Evolutionary conservation across 2,797 vertebrate species (phyloP).

Genomic region (Hypotaenidia philippensis): DNA sequence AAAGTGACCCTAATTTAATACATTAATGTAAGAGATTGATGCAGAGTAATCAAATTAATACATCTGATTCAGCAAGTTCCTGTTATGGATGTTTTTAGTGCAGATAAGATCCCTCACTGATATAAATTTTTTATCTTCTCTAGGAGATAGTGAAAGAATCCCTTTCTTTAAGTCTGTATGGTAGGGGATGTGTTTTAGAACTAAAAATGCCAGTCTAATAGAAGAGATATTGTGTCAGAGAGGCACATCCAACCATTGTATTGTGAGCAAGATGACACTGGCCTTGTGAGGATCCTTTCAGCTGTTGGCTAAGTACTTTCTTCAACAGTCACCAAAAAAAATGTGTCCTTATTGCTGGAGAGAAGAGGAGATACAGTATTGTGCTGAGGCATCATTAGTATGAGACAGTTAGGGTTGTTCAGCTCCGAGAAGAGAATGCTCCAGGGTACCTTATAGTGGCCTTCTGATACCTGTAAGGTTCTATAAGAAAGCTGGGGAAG

Average conservation of each 20-base stretch:
- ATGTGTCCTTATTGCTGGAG: neutral
- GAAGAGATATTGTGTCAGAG: neutral
- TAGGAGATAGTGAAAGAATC: neutral
- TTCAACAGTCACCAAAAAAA: neutral
- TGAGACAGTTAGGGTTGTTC: too few species aligned
- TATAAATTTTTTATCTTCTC: neutral
- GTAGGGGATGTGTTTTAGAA: neutral
- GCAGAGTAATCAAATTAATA: neutral
- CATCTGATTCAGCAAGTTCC: neutral
- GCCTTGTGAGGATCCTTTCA: neutral
- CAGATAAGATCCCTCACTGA: neutral
- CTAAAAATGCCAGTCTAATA: neutral
- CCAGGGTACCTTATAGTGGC: too few species aligned
- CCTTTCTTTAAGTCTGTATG: neutral
- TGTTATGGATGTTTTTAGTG: neutral
- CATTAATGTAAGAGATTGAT: neutral
- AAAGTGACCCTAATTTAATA: neutral
- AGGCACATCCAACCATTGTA: neutral
- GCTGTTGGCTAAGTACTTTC: neutral
- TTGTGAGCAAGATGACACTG: neutral
- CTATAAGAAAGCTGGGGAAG: too few species aligned
- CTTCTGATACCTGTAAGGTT: too few species aligned
- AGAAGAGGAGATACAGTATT: neutral
- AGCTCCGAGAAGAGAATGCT: too few species aligned
- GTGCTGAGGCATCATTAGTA: too few species aligned